Evolutionary conservation across 2,888 invertebrate genomes (phyloP), one percentile per base, ranked within the genome.

Genomic region (Philonicus albiceps): DNA sequence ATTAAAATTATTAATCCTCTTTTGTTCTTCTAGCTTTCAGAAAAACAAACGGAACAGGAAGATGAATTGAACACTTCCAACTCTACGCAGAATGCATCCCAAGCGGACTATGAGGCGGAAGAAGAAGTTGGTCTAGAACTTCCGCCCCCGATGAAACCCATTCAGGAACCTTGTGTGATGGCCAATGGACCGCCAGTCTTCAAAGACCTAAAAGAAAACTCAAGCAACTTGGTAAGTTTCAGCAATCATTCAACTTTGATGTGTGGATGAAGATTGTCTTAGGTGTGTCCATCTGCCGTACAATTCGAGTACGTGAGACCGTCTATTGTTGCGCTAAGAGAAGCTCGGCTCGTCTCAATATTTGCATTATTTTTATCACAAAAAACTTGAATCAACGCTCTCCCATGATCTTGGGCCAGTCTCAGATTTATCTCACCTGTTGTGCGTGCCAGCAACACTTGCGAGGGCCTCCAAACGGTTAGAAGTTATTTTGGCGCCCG

Each of bases 101-200:
- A 87, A 85, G 53, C 80, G 16, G 92, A 92, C 87, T 91, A 89
- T 88, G 92, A 92, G 89, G 94, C 95, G 86, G 97, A 97, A 90
- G 97, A 96, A 90, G 97, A 97, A 90, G 94, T 93, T 27, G 95
- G 95, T 43, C 94, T 97, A 16, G 98, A 98, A 93, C 93, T 98
- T 89, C 98, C 98, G 85, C 98, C 98, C 49, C 98, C 98, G 1
- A 98, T 98, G 98, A 97, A 97, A 91, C 97, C 97, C n/a, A 96
- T 98, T 89, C 96, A 97, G 91, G 97, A 92, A 89, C 93, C 93
- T 55, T 93, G 93, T 88, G 90, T 92, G 88, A 92, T 92, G 86
- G 89, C 92, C 88, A 92, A 92, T 89, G 92, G 91, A 88, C 91
- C 92, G 88, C 92, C 92, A 88, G 90, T 91, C 87, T 90, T 90